Evolutionary conservation across 37 sponge, comb jelly and placozoan species (phyloP).

Genomic region (Mnemiopsis leidyi): DNA sequence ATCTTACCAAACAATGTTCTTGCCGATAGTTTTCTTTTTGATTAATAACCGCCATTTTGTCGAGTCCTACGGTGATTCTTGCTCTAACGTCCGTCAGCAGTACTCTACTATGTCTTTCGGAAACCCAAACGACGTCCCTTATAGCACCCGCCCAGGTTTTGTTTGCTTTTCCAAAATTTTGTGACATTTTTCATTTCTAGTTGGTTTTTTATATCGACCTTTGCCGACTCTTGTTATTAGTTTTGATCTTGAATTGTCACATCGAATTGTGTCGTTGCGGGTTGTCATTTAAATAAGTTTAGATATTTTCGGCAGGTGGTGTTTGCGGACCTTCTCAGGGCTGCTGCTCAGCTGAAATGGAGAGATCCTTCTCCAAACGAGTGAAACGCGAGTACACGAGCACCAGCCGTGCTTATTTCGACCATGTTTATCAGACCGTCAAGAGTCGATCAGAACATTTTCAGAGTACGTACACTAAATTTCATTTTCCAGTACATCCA

Average conservation of each 20-base stretch:
- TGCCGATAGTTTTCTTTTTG: conserved; percentile 56
- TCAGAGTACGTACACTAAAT: conserved; percentile 44
- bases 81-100: conserved; percentile 38
- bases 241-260: too few relatives aligned
- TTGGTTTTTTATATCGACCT: too few relatives aligned
- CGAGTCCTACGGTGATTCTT: conserved; percentile 43
- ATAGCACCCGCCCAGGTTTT: not conserved
- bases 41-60: conserved; percentile 39
- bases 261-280: too few relatives aligned
- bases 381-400: not conserved
- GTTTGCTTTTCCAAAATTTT: not conserved
- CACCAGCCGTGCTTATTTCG: not conserved
- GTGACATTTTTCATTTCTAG: too few relatives aligned
- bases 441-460: conserved; percentile 31
- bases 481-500: too few relatives aligned
- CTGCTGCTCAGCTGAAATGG: conserved; percentile 26
- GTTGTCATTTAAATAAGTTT: too few relatives aligned
- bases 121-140: not conserved
- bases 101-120: not conserved
- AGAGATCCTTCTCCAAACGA: conserved; percentile 8
- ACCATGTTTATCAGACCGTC: not conserved
- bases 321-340: not conserved
- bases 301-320: not conserved
- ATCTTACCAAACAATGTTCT: conserved; percentile 49
- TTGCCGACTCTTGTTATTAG: too few relatives aligned